Evolutionary conservation across 2,797 vertebrate species (phyloP), one percentile per base, ranked within the genome.

Genomic region (Ammospiza maritima): DNA sequence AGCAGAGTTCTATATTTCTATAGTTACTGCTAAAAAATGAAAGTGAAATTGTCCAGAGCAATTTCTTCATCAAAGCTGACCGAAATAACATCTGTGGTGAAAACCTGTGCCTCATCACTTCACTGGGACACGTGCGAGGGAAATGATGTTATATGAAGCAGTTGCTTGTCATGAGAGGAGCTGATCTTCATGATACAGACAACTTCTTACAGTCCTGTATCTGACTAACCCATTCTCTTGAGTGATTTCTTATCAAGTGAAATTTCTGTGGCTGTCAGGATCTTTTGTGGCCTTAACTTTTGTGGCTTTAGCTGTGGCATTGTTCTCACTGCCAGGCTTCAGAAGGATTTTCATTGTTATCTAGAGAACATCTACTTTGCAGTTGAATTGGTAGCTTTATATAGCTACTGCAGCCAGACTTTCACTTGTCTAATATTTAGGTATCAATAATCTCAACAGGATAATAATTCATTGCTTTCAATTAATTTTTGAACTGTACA

Each of bases 31-130:
- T 45, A 67, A 60, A 44, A 73, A 61, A 53, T 3, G 23, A 58
- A 88, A 80, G 42, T 74, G 58, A 95, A 89, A 88, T 74, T 83
- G 21, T 78, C 72, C 91, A 88, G 94, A 81, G 58, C 42, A 64
- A 54, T 90, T 82, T 88, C n/a, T 92, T 91, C 65, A 69, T 80
- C 66, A 78, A 60, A 91, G 79, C 30, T 75, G 65, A 44, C 79
- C 77, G 27, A 11, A 89, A 34, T 78, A 81, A 61, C 62, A 58
- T 74, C 36, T 92, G 61, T 83, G 38, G 20, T 84, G 62, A 91
- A 85, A 95, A 75, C 27, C 54, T 88, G 66, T 66, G 48, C 32
- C 60, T 93, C 90, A 73, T 89, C 82, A 61, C 51, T 53, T 77
- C 9, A 1, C 27, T 87, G 7, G 83, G 70, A 53, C 53, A 64